Evolutionary conservation across 2,113 vertebrate species (phyloP).

Genomic region (Pampusana beccarii): DNA sequence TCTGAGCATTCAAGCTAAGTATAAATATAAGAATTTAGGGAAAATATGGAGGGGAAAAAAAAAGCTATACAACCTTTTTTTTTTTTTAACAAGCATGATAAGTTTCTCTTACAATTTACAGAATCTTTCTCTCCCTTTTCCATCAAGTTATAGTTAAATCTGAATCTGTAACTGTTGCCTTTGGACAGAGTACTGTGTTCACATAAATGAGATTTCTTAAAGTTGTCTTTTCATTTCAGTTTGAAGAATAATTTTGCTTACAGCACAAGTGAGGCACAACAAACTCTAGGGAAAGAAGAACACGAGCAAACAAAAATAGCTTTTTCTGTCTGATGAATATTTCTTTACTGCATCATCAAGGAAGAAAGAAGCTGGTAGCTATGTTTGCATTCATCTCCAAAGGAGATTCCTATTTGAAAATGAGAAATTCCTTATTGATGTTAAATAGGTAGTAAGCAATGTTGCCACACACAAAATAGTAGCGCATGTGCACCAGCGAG

Average conservation of each 20-base stretch:
- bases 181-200: not conserved
- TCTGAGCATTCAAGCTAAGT: not conserved
- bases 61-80: not conserved
- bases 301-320: not conserved
- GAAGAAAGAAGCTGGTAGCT: not conserved
- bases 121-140: not conserved
- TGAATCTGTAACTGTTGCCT: not conserved
- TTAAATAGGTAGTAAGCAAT: not conserved
- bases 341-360: not conserved
- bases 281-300: not conserved
- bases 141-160: not conserved
- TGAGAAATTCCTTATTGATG: not conserved
- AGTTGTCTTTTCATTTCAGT: not conserved
- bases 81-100: not conserved
- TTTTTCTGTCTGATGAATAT: not conserved
- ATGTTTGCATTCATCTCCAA: not conserved
- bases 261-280: not conserved
- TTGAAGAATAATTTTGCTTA: not conserved
- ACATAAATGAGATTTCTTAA: not conserved
- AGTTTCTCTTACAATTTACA: not conserved
- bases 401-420: not conserved
- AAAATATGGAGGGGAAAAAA: not conserved
- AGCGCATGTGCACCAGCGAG: not conserved
- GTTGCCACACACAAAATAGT: not conserved
- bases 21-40: not conserved